Conservation (phyloP, 2,113 vertebrate species). For the Brachypteracias leptosomus region DNA sequence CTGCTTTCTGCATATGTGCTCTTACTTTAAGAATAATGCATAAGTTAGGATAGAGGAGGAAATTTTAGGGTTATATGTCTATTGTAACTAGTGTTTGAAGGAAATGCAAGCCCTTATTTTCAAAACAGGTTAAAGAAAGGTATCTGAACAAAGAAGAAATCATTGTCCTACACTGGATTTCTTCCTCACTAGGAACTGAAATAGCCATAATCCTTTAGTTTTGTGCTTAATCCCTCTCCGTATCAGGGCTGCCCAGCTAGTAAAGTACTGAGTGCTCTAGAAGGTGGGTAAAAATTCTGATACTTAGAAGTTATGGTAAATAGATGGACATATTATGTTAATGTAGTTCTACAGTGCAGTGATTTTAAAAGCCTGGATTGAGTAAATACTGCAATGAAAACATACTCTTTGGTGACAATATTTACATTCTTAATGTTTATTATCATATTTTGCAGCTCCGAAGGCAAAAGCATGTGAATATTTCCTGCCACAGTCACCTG, state of each 20-base stretch:
- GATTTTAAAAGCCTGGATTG: not conserved
- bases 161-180: not conserved
- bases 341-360: not conserved
- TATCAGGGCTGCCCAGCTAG: not conserved
- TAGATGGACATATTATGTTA: not conserved
- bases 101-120: not conserved
- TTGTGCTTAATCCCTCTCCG: not conserved
- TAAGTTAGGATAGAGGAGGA: not conserved
- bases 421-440: not conserved
- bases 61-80: not conserved
- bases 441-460: constrained; percentile 1
- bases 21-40: not conserved
- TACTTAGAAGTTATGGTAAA: not conserved
- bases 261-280: not conserved
- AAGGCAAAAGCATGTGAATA: constrained; percentile 6
- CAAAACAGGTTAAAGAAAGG: not conserved
- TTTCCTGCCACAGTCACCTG: constrained; percentile 13
- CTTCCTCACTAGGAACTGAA: not conserved
- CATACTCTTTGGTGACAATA: not conserved
- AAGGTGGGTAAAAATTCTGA: not conserved
- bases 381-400: not conserved
- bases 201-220: not conserved
- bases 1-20: not conserved
- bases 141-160: not conserved
- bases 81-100: not conserved